Evolutionary conservation across 2,797 vertebrate species (phyloP).

Genomic region (Etheostoma perlongum): DNA sequence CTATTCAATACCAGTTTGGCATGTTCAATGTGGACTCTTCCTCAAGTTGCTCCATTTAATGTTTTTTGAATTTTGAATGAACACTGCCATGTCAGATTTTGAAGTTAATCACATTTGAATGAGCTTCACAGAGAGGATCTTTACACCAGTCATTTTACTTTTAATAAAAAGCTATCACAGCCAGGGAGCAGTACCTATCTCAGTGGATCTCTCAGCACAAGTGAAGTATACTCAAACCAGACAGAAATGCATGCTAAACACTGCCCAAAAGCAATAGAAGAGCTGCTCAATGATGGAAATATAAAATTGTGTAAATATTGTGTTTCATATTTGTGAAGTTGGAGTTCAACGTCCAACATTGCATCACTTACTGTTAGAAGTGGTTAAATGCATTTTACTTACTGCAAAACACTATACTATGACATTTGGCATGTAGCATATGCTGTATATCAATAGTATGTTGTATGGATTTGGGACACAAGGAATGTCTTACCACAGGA

Average conservation of each 20-base stretch:
- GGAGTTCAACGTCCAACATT: not conserved
- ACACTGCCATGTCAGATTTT: not conserved
- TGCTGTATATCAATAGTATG: not conserved
- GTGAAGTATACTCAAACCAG: not conserved
- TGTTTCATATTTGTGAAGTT: not conserved
- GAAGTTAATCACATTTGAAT: constrained; percentile 11
- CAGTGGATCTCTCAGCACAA: not conserved
- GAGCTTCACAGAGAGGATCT: not conserved
- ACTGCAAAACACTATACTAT: not conserved
- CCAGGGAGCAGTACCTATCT: not conserved
- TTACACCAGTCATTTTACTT: not conserved
- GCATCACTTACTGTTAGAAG: not conserved
- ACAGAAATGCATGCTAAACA: not conserved
- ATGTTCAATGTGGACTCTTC: not conserved
- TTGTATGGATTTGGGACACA: not conserved
- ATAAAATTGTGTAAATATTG: not conserved
- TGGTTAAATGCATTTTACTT: not conserved
- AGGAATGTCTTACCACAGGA: constrained; percentile 87
- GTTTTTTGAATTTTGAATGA: constrained; percentile 5
- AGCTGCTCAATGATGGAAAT: not conserved
- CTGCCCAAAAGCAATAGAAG: not conserved
- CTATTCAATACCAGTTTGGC: not conserved
- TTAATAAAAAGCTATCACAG: not conserved
- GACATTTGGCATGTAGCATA: not conserved
- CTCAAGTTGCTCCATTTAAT: not conserved